Base-by-base conservation (phyloP, 2,888 invertebrate species). In the Zaprionus obscuricornis region DNA sequence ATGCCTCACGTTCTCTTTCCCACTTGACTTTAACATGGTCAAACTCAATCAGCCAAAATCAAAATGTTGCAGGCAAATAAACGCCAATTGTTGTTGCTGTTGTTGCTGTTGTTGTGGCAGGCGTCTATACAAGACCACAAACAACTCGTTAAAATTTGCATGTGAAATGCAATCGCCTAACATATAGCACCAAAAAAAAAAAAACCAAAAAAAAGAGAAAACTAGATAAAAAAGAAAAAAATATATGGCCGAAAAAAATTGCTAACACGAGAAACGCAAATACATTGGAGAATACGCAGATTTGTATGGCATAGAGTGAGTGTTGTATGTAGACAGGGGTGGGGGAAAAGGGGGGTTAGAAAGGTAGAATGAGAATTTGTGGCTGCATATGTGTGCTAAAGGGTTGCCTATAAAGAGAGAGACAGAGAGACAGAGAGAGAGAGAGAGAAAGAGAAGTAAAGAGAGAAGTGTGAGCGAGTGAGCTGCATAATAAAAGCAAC, bases 61-160 rank as follows among this genome's bases (percentile, higher is more conserved):
- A 74, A 71, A 76, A 73, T 73, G 77, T 64, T 76, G 71, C 51
- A 62, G 64, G 55, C 77, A 77, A 75, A 77, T 75, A 81, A 74
- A 71, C 83, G 78, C 56, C 58, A 40, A 68, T 74, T 63, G 71
- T 59, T 74, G 52, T 13, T 7, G 29, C 31, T 64, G 31, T 26
- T 50, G 45, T 29, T 62, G 39, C 18, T 69, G 45, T 51, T 63
- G 43, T 55, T 58, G 72, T 58, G 57, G 29, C 24, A 67, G 60
- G 68, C 73, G 64, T 49, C 81, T 49, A 51, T 62, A 49, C 52
- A 72, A 62, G 58, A 79, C 83, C 84, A 79, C 77, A 78, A 76
- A 74, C 81, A 78, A 81, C 81, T 81, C 77, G 78, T 81, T 78
- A 84, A 81, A 84, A 77, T 71, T 78, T 78, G 74, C 74, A 83